Conservation (phyloP, 37 sponge, comb jelly and placozoan genomes). For the Cliona cf. orientalis region DNA sequence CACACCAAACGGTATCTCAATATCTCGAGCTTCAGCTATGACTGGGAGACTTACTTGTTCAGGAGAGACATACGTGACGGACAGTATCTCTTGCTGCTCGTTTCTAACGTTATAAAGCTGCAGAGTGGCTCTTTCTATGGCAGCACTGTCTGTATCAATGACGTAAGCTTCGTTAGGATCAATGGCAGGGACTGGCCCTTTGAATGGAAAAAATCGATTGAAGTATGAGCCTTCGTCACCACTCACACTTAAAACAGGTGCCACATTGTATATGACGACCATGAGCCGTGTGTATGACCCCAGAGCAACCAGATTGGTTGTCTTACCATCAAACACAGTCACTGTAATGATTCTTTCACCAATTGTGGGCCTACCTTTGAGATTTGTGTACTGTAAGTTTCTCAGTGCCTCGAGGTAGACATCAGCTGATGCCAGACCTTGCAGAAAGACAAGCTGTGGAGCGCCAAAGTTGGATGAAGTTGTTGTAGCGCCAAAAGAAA, state of each 20-base stretch:
- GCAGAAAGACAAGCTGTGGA: constrained; percentile 29
- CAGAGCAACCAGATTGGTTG: constrained; percentile 11
- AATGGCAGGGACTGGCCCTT: constrained; percentile 63
- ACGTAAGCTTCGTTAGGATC: constrained; percentile 48
- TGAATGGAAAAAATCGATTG: constrained; percentile 64
- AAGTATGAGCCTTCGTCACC: constrained; percentile 29
- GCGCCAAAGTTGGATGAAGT: neutral
- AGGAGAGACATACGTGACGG: constrained; percentile 57
- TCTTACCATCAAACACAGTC: constrained; percentile 65
- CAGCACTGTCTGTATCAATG: constrained; percentile 70
- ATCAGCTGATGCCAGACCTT: constrained; percentile 45
- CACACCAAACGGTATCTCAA: constrained; percentile 69
- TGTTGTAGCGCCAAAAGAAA: neutral
- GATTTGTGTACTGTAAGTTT: constrained; percentile 52
- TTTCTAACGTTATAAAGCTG: constrained; percentile 56
- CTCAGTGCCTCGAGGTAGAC: constrained; percentile 57
- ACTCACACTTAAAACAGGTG: constrained; percentile 68
- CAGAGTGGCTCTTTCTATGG: constrained; percentile 53
- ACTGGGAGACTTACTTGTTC: constrained; percentile 69
- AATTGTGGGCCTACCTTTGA: constrained; percentile 40
- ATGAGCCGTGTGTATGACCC: constrained; percentile 32
- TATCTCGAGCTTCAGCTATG: constrained; percentile 45
- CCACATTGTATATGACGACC: constrained; percentile 53
- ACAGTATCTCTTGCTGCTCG: constrained; percentile 53
- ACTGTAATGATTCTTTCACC: constrained; percentile 56